Evolutionary conservation across 2,888 invertebrate genomes (phyloP).

Genomic region (Caenorhabditis doughertyi): DNA sequence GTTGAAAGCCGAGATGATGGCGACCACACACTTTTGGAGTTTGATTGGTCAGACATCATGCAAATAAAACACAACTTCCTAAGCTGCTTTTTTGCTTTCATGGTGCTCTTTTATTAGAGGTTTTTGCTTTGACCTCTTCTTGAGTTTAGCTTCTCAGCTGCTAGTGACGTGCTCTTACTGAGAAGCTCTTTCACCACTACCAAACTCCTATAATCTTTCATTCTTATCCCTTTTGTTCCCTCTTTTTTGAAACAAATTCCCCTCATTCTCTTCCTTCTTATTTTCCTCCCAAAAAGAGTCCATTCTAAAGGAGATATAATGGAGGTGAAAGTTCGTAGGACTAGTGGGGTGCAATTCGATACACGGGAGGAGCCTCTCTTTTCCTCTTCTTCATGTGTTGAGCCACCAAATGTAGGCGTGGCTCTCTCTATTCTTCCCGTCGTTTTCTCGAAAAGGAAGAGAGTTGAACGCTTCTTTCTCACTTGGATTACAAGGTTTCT

Average conservation of each 20-base stretch:
- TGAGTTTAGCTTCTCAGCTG: background rate
- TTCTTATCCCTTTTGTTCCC: background rate
- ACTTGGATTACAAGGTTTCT: background rate
- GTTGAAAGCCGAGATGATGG: slow-evolving; percentile 42
- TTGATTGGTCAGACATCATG: slow-evolving; percentile 54
- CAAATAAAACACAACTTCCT: slow-evolving; percentile 40
- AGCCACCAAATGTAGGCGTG: slow-evolving; percentile 53
- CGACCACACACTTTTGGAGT: slow-evolving; percentile 24
- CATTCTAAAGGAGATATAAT: slow-evolving; percentile 46
- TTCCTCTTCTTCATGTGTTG: background rate
- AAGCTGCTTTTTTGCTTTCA: background rate
- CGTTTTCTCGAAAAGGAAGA: background rate
- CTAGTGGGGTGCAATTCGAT: slow-evolving; percentile 57
- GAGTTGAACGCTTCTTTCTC: slow-evolving; percentile 20
- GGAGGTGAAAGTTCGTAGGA: slow-evolving; percentile 54
- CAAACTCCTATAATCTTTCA: slow-evolving; percentile 2
- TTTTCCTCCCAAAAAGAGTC: slow-evolving; percentile 17
- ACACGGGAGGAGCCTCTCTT: slow-evolving; percentile 31
- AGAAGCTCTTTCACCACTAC: background rate
- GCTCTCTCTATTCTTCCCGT: slow-evolving; percentile 5
- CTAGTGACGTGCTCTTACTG: too few species aligned
- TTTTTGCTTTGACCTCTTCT: background rate
- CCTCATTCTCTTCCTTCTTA: background rate
- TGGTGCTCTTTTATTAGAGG: background rate
- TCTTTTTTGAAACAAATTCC: slow-evolving; percentile 6